A percentile compares a stretch with the other conserved stretches of the same genome.
Evolutionary conservation across 2,113 vertebrate genomes (phyloP).

Genomic region (Tor tambroides): DNA sequence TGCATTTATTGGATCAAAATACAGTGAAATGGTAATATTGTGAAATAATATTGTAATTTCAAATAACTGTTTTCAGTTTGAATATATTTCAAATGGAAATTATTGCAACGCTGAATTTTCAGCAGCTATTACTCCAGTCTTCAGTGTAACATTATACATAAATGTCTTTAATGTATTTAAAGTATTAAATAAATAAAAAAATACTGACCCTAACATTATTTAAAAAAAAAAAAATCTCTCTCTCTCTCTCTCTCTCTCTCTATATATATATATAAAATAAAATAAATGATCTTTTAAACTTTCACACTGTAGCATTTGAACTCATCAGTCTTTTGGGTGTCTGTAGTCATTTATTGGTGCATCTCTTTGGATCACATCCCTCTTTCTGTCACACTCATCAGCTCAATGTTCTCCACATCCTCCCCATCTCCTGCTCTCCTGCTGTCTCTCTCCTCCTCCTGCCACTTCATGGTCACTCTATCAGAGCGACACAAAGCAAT

Average conservation of each 20-base stretch:
- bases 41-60: not conserved
- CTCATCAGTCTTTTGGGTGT: not conserved
- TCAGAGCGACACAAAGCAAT: not conserved
- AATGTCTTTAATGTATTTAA: too few species aligned
- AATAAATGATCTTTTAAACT: too few species aligned
- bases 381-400: constrained; percentile 1
- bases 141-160: not conserved
- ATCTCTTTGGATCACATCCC: not conserved
- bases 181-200: too few species aligned
- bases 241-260: too few species aligned
- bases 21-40: not conserved
- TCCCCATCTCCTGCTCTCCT: constrained; percentile 20
- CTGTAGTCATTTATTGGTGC: not conserved
- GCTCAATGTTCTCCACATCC: not conserved
- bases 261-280: too few species aligned
- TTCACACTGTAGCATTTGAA: not conserved
- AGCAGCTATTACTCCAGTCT: not conserved
- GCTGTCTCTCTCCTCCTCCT: constrained; percentile 1
- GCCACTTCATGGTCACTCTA: constrained; percentile 34
- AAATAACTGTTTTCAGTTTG: too few species aligned
- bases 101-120: too few species aligned
- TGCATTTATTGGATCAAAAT: too few species aligned
- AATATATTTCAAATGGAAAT: too few species aligned
- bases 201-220: too few species aligned
- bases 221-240: too few species aligned